Conservation (phyloP, 2,888 invertebrate species). For the Ectemnius lituratus region DNA sequence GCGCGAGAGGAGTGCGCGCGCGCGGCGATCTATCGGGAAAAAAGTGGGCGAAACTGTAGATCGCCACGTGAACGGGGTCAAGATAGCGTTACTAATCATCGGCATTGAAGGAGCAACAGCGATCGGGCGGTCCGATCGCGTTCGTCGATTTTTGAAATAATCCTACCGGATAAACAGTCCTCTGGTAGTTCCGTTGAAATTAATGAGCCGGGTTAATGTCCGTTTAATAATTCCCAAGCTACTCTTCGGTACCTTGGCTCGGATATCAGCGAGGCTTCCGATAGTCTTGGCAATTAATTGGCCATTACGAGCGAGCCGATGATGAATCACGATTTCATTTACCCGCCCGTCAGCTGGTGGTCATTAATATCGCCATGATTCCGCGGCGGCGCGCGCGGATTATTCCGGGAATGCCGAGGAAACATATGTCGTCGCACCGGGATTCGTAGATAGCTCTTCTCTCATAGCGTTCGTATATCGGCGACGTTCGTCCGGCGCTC, state of each 20-base stretch:
- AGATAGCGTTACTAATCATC: constrained; percentile 45
- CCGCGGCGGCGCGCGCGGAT: constrained; percentile 15
- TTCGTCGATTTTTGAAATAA: neutral
- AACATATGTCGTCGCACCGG: constrained; percentile 25
- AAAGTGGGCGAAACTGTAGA: constrained; percentile 36
- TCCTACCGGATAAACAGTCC: neutral
- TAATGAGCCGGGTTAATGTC: no score
- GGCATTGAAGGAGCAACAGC: neutral
- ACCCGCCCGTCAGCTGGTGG: neutral
- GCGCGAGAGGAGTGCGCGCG: constrained; percentile 6
- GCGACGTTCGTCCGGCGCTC: constrained; percentile 27
- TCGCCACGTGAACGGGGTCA: constrained; percentile 44
- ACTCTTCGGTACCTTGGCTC: no score
- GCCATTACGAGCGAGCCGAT: neutral
- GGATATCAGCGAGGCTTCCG: no score
- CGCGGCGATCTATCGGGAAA: constrained; percentile 13
- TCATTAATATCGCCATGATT: constrained; percentile 12
- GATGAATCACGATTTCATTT: constrained; percentile 3
- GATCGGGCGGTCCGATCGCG: neutral
- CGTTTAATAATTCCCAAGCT: no score
- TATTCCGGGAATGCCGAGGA: constrained; percentile 33
- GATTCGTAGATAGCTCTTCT: constrained; percentile 33
- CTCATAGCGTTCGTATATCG: constrained; percentile 8
- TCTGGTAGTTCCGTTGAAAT: no score
- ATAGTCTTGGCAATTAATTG: neutral